Evolutionary conservation across 2,888 invertebrate species (phyloP), one percentile per base, ranked within the genome.

Genomic region (Rotaria sp.): DNA sequence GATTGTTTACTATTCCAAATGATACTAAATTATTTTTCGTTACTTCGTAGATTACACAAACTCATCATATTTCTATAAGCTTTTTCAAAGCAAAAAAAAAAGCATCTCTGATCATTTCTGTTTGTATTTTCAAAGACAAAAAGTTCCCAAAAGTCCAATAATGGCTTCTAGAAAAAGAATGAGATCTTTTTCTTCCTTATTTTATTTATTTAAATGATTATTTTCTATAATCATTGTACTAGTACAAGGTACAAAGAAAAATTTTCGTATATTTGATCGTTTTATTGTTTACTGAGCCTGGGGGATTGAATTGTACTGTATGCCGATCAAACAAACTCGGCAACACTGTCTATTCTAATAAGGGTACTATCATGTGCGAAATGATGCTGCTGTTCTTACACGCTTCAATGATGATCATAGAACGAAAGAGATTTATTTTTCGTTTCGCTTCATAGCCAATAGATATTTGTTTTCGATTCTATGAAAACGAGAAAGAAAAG

Each of bases 311-410:
- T 15, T 67, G 67, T 67, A 67, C 67, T 67, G 35, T 67, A 67
- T 30, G 15, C 67, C 67, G 67, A 67, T 67, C 67, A 67, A 67
- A 67, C 67, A 67, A 67, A 67, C 67, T 67, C 67, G 67, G 67
- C 67, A 67, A 67, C 67, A 67, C 67, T 35, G 35, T 67, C 67
- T 38, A 21, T 67, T 4, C 67, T 67, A 67, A 67, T 67, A 67
- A 67, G 67, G 35, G 67, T 35, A 35, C 35, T 35, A 67, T 67
- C 38, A 67, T 67, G 67, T 67, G 67, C 67, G 67, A 67, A 67
- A 67, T 67, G 67, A 67, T 67, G 67, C 67, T 67, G 67, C 67
- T 30, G 67, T 67, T 67, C 67, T 67, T 67, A 35, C 67, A 67
- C 67, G 67, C 67, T 67, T 67, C 67, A 21, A 67, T 35, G 35